A percentile compares a stretch with the other conserved stretches of the same genome.
These are phyloP conservation scores for Pseudois nayaur DNA, from an alignment of 2,113 vertebrate species.

Conservation along the genomic window DNA sequence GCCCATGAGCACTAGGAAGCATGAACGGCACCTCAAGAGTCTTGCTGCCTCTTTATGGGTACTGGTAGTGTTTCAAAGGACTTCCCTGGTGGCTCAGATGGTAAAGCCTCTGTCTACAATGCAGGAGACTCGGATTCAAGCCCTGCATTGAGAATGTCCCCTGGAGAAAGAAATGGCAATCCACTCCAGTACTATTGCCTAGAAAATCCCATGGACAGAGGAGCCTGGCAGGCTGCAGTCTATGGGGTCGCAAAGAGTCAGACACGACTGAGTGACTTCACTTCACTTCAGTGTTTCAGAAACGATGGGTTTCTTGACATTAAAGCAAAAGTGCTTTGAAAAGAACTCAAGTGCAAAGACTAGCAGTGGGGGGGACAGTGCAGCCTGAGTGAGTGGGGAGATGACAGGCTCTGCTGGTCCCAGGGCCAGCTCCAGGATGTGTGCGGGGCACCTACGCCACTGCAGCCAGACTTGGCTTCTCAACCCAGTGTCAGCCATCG, in stretches of 20 bases:
- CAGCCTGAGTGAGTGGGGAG: background rate
- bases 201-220: no score
- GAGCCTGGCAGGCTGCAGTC: no score
- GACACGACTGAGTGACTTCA: no score
- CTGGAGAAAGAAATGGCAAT: no score
- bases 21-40: fast-evolving
- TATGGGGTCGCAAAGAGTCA: no score
- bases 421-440: fast-evolving
- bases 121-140: no score
- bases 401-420: background rate
- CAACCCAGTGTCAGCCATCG: fast-evolving
- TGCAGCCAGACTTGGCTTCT: background rate
- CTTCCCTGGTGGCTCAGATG: no score
- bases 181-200: no score
- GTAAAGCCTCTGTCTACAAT: no score
- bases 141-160: no score
- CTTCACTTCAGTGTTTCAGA: background rate
- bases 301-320: background rate
- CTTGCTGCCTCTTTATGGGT: background rate
- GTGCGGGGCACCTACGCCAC: fast-evolving
- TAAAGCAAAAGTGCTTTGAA: background rate
- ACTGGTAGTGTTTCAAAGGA: background rate
- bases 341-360: background rate
- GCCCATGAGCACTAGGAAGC: background rate
- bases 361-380: background rate